Evolutionary conservation across 2,113 vertebrate species (phyloP).

Genomic region (Eudyptes chrysolophus): DNA sequence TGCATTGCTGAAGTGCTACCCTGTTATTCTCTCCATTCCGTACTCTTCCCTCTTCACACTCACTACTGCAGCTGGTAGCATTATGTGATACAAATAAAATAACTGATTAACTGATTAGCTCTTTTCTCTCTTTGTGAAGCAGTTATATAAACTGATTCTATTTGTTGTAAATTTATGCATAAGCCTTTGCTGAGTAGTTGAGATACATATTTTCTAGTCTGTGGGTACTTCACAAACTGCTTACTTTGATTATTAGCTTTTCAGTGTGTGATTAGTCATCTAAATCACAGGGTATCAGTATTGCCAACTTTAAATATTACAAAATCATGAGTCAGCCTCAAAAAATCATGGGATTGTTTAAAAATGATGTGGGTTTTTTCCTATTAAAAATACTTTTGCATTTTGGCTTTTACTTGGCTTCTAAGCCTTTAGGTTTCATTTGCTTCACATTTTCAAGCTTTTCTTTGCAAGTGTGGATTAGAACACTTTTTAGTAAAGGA

Average conservation of each 20-base stretch:
- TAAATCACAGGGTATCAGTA: constrained; percentile 65
- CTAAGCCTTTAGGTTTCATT: background rate
- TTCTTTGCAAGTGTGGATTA: background rate
- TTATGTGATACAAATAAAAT: constrained; percentile 60
- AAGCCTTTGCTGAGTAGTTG: constrained; percentile 55
- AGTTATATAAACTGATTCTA: constrained; percentile 54
- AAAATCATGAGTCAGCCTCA: constrained; percentile 60
- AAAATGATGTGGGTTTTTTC: constrained; percentile 2
- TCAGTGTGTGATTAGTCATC: constrained; percentile 63
- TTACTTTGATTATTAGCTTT: constrained; percentile 71
- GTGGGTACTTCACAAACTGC: constrained; percentile 61
- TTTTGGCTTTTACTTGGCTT: background rate
- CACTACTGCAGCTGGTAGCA: constrained; percentile 41
- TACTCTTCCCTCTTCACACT: background rate
- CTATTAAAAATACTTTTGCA: constrained; percentile 22
- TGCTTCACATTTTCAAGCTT: background rate
- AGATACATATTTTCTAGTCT: constrained; percentile 59
- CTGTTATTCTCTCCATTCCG: background rate
- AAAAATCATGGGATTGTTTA: constrained; percentile 60
- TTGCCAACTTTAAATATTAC: constrained; percentile 55
- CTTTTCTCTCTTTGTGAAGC: constrained; percentile 30
- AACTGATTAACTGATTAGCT: constrained; percentile 70
- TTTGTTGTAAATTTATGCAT: constrained; percentile 59
- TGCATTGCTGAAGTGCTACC: background rate
- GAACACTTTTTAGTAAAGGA: background rate